Evolutionary conservation across 2,888 invertebrate species (phyloP), one percentile per base, ranked within the genome.

Genomic region (Cryptus armator): DNA sequence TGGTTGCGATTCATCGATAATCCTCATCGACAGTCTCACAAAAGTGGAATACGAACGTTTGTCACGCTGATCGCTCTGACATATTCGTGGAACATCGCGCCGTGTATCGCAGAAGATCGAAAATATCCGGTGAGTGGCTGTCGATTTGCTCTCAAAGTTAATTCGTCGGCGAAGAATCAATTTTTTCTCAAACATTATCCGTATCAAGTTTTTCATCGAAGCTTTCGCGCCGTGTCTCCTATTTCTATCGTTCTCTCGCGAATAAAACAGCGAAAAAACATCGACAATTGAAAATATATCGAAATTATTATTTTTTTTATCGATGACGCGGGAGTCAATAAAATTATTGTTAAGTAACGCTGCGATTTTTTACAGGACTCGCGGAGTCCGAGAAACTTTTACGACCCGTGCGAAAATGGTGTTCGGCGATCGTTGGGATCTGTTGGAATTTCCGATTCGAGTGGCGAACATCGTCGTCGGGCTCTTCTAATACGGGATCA

Each of bases 101-200:
- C 37, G 14, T 62, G 62, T 62, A n/a, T 32, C 62, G 62, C 12
- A 32, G 32, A n/a, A 62, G 62, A 14, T 62, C 64, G 37, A 64
- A 64, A 37, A 37, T 37, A 37, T 64, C 64, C 64, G 37, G 64
- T 64, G 37, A 32, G 64, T 64, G 9, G 59, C 59, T 29, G 59
- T 10, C 29, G 19, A 4, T 29, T 59, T 24, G 24, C 5, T 29
- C 24, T 10, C 19, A 29, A 59, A 59, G 29, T 59, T 29, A 29
- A 59, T 29, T 53, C 9, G 19, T 9, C 53, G 16, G 1, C 53
- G n/a, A 19, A 53, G 16, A 53, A 53, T 53, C 19, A 19, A 53
- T 53, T 53, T 19, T 3, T 7, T 51, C 16, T 51, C 51, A 16
- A 16, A 9, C n/a, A 51, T 51, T 51, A 7, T 16, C n/a, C n/a